Evolutionary conservation across 2,797 vertebrate species (phyloP), one percentile per base, ranked within the genome.

Genomic region (Sebastiscus albofasciatus): DNA sequence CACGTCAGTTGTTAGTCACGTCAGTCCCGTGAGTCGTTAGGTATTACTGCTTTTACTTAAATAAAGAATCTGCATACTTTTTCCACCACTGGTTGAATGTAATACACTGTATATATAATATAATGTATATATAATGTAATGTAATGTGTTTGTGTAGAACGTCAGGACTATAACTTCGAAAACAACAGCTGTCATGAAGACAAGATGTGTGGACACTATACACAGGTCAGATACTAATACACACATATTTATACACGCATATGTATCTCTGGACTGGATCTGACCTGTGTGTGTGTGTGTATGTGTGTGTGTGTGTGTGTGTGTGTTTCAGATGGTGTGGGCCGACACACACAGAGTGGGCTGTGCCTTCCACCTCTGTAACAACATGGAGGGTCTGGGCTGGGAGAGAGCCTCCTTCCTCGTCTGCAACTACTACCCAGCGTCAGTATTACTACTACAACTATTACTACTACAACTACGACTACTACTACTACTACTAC

Each of bases 121-220:
- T 65, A 39, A 42, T 42, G 39, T 39, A 36, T 36, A 22, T 34
- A 62, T 62, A 34, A 11, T 62, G 4, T 36, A 14, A 9, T 67
- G 27, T 67, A 1, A 60, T 10, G 18, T 14, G 1, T 13, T 54
- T 16, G 36, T 78, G 55, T 3, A 92, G 93, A 94, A 83, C 34
- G 20, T 5, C 16, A 49, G 13, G 5, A 89, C 82, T 96, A 93
- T 16, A 14, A 83, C 80, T 96, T 84, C 56, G 12, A 92, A 0
- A 95, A 85, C 82, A 93, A 95, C 87, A 87, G 61, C 82, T 96
- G 96, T 73, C 18, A 87, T 2, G 91, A 94, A 2, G 84, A 92
- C 2, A 77, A 92, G 84, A 90, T 93, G 88, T 96, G 96, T 89
- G 94, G 94, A 75, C 94, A 96, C 88, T 96, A 96, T 66, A 96